Evolutionary conservation across 35 echinoderm and acorn worm genomes (phyloP).

Genomic region (Hemicentrotus pulcherrimus): DNA sequence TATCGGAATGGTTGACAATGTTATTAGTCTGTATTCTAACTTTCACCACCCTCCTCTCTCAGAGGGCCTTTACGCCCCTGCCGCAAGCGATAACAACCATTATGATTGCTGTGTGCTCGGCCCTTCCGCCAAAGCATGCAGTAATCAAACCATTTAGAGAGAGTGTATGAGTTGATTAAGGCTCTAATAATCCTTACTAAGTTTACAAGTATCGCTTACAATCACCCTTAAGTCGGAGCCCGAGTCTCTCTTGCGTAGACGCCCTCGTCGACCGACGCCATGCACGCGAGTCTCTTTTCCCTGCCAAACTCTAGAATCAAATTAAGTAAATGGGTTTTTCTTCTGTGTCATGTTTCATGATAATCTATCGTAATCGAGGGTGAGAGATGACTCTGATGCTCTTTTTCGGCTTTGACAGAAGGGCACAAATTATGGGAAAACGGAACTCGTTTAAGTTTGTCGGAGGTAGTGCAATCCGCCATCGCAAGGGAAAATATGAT

Average conservation of each 20-base stretch:
- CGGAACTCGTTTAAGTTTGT: slow-evolving; percentile 47
- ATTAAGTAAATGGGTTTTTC: slow-evolving; percentile 55
- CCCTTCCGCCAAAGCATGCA: slow-evolving; percentile 43
- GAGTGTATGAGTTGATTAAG: slow-evolving; percentile 56
- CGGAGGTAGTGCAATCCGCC: slow-evolving; percentile 32
- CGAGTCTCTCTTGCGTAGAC: slow-evolving; percentile 17
- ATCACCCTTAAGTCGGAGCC: slow-evolving; percentile 38
- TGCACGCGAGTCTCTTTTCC: slow-evolving; percentile 18
- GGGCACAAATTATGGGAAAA: slow-evolving; percentile 43
- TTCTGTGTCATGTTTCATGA: slow-evolving; percentile 52
- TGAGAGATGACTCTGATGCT: slow-evolving; percentile 49
- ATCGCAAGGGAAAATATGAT: slow-evolving; percentile 46
- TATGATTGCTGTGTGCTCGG: background rate
- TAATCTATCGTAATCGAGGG: slow-evolving; percentile 55
- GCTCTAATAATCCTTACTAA: slow-evolving; percentile 52
- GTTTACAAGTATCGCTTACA: slow-evolving; percentile 54
- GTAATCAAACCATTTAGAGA: slow-evolving; percentile 54
- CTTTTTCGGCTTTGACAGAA: slow-evolving; percentile 46
- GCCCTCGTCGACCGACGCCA: slow-evolving; percentile 30
- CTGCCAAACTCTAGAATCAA: slow-evolving; percentile 23
- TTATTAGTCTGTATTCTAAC: slow-evolving; percentile 51
- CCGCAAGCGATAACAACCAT: slow-evolving; percentile 45
- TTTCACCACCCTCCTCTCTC: slow-evolving; percentile 35
- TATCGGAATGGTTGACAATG: slow-evolving; percentile 56
- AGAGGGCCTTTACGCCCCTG: slow-evolving; percentile 19